Percentiles rank a stretch among this genome's conserved stretches.
phyloP scores from a whole-genome alignment of 2,888 invertebrate species.

The Epinotia brunnichana region DNA sequence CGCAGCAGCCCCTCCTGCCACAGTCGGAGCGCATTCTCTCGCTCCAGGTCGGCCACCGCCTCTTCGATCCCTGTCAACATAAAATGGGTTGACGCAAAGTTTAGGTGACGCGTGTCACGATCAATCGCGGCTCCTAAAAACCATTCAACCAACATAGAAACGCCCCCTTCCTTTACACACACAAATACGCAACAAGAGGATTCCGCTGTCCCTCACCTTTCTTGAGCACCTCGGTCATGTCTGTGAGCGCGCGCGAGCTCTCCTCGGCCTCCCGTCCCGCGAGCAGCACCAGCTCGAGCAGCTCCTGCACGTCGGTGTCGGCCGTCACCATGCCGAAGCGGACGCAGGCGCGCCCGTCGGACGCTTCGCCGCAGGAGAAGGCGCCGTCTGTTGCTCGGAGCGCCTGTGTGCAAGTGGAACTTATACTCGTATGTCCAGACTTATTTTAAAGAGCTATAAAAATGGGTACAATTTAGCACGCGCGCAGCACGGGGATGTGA shows the following conservation, averaged over 20 bases:
- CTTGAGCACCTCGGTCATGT: conserved; percentile 97
- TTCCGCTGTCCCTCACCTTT: conserved; percentile 88
- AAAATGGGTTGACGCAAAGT: too few species aligned
- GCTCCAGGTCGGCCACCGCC: conserved; percentile 94
- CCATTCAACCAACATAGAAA: too few species aligned
- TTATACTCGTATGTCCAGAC: too few species aligned
- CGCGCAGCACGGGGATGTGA: too few species aligned
- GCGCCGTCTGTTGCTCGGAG: conserved; percentile 96
- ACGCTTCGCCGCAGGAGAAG: conserved; percentile 95
- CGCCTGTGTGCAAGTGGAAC: conserved; percentile 87
- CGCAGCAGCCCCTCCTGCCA: conserved; percentile 97
- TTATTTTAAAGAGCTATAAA: too few species aligned
- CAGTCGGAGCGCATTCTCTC: conserved; percentile 94
- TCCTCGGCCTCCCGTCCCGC: conserved; percentile 97
- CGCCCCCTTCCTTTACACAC: too few species aligned
- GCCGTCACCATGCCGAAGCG: conserved; percentile 98
- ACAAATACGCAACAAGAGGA: too few species aligned
- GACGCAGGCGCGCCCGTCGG: conserved; percentile 94
- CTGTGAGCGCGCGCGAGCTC: conserved; percentile 94
- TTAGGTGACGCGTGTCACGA: too few species aligned
- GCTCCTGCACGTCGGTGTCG: conserved; percentile 96
- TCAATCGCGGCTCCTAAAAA: too few species aligned
- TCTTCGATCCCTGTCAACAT: conserved; percentile 90
- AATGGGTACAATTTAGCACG: too few species aligned
- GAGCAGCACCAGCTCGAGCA: conserved; percentile 92